Evolutionary conservation across 2,888 invertebrate genomes (phyloP).

Genomic region (Drosophila hamatofila): DNA sequence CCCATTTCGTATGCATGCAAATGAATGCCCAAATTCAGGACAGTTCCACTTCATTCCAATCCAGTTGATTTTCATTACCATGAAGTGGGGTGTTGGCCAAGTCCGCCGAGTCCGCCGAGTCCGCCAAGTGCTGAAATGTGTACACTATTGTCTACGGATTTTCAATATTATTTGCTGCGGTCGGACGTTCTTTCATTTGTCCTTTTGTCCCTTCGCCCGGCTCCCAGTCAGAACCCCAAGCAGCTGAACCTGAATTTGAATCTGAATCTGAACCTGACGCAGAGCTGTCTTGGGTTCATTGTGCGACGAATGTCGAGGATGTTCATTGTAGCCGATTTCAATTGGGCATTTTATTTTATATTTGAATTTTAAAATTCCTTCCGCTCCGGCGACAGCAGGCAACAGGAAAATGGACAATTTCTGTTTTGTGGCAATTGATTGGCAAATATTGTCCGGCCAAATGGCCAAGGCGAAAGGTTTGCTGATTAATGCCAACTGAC

Average conservation of each 20-base stretch:
- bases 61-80: constrained; percentile 81
- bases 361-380: constrained; percentile 83
- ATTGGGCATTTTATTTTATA: constrained; percentile 84
- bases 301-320: constrained; percentile 57
- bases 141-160: constrained; percentile 79
- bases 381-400: constrained; percentile 76
- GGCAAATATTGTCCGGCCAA: constrained; percentile 82
- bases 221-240: constrained; percentile 6
- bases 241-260: constrained; percentile 43
- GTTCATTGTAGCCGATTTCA: constrained; percentile 82
- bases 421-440: constrained; percentile 85
- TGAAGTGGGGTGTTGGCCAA: constrained; percentile 52
- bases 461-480: constrained; percentile 62
- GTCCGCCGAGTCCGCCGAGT: constrained; percentile 31
- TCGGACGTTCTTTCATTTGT: constrained; percentile 25
- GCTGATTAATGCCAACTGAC: constrained; percentile 80
- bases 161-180: constrained; percentile 80
- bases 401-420: constrained; percentile 85
- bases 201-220: not conserved
- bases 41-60: constrained; percentile 74
- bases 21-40: constrained; percentile 74
- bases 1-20: constrained; percentile 65
- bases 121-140: constrained; percentile 59
- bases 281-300: constrained; percentile 65
- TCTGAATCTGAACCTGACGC: constrained; percentile 32